Conservation (phyloP, 2,888 invertebrate genomes). For the Sarcophaga subvicina region DNA sequence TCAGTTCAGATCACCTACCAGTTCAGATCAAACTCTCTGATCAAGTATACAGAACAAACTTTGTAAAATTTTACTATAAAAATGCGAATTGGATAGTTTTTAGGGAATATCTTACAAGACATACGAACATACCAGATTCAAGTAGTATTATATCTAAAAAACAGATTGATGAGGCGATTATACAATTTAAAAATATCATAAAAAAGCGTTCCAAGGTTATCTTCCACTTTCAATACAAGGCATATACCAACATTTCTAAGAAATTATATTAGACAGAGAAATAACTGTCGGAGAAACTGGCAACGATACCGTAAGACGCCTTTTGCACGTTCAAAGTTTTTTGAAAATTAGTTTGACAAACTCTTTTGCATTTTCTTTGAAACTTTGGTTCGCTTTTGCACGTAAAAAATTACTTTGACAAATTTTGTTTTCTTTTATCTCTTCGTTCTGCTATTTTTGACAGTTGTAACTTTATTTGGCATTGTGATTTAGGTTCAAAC, state of each 20-base stretch:
- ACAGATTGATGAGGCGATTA: neutral
- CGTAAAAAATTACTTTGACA: too few species aligned
- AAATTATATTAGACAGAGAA: neutral
- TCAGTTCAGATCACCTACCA: constrained; percentile 21
- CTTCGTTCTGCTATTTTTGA: too few species aligned
- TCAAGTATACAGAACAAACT: neutral
- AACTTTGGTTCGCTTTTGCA: too few species aligned
- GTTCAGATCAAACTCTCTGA: neutral
- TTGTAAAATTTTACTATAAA: too few species aligned
- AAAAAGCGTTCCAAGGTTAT: neutral
- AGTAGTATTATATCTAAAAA: neutral
- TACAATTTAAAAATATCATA: constrained; percentile 1
- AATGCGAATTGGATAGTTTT: too few species aligned
- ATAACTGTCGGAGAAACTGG: neutral
- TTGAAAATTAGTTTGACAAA: neutral
- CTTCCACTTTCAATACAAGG: too few species aligned
- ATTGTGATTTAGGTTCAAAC: too few species aligned
- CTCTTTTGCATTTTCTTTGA: too few species aligned
- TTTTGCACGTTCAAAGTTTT: neutral
- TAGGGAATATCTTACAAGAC: too few species aligned
- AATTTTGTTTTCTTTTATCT: too few species aligned
- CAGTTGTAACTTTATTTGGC: too few species aligned
- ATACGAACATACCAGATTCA: too few species aligned
- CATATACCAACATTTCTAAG: neutral
- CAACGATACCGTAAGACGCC: neutral